Base-by-base conservation (phyloP, 2,797 vertebrate genomes). In the Microhierax caerulescens region DNA sequence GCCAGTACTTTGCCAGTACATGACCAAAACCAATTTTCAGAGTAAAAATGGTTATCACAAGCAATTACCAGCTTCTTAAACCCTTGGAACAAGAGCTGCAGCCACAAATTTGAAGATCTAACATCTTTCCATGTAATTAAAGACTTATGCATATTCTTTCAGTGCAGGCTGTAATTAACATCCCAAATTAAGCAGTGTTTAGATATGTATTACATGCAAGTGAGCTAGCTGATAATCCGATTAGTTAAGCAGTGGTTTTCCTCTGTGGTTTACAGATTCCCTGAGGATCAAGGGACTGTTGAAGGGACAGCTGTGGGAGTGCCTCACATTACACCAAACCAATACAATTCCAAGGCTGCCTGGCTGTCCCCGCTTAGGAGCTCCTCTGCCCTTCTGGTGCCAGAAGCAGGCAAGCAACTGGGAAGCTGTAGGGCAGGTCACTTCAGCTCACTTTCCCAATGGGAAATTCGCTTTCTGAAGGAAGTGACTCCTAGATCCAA, bases 171-270 rank as follows among this genome's bases (percentile, higher is more conserved):
- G 75, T 87, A 91, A 85, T 94, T 94, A 94, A 92, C 94, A 82
- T 74, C 75, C 16, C 27, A 92, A 95, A 95, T 92, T 87, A 95
- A 92, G 59, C 32, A 65, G 53, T 60, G 80, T 92, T 95, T 88
- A 88, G 70, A n/a, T 92, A 87, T 85, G 81, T 85, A 83, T 80
- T 91, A 92, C 83, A 70, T 74, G 74, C 90, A 69, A 93, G 83
- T 32, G 85, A 94, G 70, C 67, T 82, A 64, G 16, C 13, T 96
- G 93, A 94, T 95, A 96, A 97, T 90, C 90, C 5, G 2, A 92
- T 95, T 91, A 94, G 88, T 76, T 95, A 87, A 79, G 60, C 65
- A 60, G 83, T 76, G 92, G 39, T 88, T 96, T 96, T 85, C 80
- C 84, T 92, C 86, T 82, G 80, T 67, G 83, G 70, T 93, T 93